Conservation (phyloP, 2,888 invertebrate genomes). For the Mycalesis mineus region DNA sequence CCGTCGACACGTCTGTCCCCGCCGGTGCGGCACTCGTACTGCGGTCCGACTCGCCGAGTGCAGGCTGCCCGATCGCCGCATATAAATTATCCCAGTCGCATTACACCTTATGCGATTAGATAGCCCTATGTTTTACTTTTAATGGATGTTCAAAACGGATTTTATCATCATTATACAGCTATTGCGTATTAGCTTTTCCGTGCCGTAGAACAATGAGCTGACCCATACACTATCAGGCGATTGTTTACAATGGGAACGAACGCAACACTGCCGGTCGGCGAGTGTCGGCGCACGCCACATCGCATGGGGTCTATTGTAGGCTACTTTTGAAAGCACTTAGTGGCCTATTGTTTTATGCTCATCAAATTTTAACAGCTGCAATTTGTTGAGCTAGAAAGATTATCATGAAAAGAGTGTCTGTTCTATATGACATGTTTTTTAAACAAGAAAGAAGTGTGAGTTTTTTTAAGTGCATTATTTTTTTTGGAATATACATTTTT, state of each 20-base stretch:
- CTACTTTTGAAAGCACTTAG: slow-evolving; percentile 56
- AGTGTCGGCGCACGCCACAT: slow-evolving; percentile 38
- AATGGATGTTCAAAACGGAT: background rate
- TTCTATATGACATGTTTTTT: background rate
- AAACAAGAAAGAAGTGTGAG: too few relatives aligned
- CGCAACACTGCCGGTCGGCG: slow-evolving; percentile 27
- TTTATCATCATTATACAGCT: background rate
- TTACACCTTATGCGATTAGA: slow-evolving; percentile 10
- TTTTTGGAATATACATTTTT: too few relatives aligned
- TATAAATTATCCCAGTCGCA: slow-evolving; percentile 13
- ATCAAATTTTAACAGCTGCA: slow-evolving; percentile 50
- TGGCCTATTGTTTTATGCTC: slow-evolving; percentile 58
- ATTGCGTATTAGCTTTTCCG: slow-evolving; percentile 14
- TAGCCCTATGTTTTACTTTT: background rate
- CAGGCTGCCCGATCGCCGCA: slow-evolving; percentile 27
- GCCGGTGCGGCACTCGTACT: slow-evolving; percentile 61
- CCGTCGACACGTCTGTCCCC: slow-evolving; percentile 52
- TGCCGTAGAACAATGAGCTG: slow-evolving; percentile 33
- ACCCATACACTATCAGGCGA: slow-evolving; percentile 47
- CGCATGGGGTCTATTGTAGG: slow-evolving; percentile 48
- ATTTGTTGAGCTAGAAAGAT: slow-evolving; percentile 25
- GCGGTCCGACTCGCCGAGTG: slow-evolving; percentile 30
- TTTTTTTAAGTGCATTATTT: too few relatives aligned
- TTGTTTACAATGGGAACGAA: slow-evolving; percentile 62
- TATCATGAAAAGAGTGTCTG: background rate